Base-by-base conservation (phyloP, 2,888 invertebrate genomes). In the Eupsilia transversa region DNA sequence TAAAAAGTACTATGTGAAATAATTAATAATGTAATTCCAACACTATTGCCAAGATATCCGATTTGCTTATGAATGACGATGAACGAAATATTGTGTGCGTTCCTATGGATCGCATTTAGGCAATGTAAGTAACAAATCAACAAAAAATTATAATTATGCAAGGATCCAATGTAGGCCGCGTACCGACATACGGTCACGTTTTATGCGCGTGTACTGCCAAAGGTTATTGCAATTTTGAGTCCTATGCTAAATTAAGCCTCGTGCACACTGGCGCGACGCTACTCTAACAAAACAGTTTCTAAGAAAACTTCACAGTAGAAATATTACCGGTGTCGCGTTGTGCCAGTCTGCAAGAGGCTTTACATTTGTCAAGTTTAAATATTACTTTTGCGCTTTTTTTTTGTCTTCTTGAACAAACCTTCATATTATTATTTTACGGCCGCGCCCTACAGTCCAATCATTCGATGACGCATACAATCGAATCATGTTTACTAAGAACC, bases 401-500 rank as follows among this genome's bases (percentile, higher is more conserved):
- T 49, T 33, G n/a, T 27, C 5, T 10, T 43, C 0, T 33, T 5
- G 3, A 49, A n/a, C 14, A n/a, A 27, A 49, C 23, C 23, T 33
- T 17, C 3, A 10, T 52, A 3, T n/a, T 33, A 20, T 20, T 54
- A 0, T n/a, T 33, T 20, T 20, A 35, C 46, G 23, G 23, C 80
- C 84, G 46, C 80, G 63, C 84, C 80, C 63, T 54, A 46, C 59
- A 30, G 57, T 80, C 30, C 12, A 64, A 63, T 60, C 27, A 67
- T 64, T 57, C 14, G 46, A 38, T 81, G 80, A 82, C 76, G 76
- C 84, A 69, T 66, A 52, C 23, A 30, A 35, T 66, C 66, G 33
- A 46, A 77, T 72, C 72, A 72, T 77, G 66, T 81, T 82, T 69
- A 70, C 63, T 46, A 23, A 76, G 68, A 74, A 79, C 20, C 30